These are phyloP conservation scores for Lasioglossum baleicum DNA, from an alignment of 1,140 invertebrate genomes.

Conservation along the genomic window DNA sequence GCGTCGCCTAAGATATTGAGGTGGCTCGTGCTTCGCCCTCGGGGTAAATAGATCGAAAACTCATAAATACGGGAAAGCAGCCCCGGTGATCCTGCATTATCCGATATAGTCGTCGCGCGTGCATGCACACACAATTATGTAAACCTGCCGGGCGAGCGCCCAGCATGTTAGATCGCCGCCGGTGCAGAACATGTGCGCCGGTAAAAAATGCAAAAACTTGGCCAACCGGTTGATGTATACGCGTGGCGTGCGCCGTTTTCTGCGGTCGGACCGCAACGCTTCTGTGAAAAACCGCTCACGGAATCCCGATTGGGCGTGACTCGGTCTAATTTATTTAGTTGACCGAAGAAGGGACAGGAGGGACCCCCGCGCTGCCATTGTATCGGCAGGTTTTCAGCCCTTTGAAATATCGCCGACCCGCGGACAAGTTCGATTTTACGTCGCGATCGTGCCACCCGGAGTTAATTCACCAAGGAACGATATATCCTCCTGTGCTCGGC, in stretches of 20 bases:
- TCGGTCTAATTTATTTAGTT: constrained; percentile 67
- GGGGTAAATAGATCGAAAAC: no score
- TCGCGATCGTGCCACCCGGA: neutral
- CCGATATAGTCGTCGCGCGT: neutral
- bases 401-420: constrained; percentile 63
- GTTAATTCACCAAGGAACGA: no score
- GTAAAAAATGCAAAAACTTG: neutral
- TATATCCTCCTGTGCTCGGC: no score
- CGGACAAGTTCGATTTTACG: constrained; percentile 7
- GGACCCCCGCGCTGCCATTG: constrained; percentile 41
- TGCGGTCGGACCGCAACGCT: neutral
- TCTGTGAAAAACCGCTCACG: constrained; percentile 31
- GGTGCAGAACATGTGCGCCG: no score
- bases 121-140: neutral
- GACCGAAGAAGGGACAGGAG: constrained; percentile 47
- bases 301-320: constrained; percentile 57
- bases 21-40: no score
- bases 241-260: neutral
- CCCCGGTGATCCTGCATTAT: neutral
- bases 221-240: neutral
- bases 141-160: neutral
- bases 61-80: constrained; percentile 15
- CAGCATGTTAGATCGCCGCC: neutral
- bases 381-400: constrained; percentile 65
- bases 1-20: neutral